Percentiles rank a stretch among this genome's conserved stretches.
Conservation (phyloP, 2,888 invertebrate species). For the Leptinotarsa tumamoca region DNA sequence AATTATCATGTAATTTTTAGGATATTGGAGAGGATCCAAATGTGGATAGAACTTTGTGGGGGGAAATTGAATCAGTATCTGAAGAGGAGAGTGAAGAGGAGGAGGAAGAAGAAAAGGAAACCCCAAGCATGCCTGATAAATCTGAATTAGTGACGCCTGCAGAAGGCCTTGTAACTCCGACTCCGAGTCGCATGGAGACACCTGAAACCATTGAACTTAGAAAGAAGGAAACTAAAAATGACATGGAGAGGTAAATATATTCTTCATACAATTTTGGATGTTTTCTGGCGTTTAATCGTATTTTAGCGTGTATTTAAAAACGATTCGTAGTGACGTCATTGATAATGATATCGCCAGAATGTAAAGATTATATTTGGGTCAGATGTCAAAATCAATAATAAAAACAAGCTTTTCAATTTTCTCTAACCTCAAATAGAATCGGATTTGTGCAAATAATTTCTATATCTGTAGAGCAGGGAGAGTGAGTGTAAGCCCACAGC, state of each 20-base stretch:
- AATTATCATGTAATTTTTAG: constrained; percentile 57
- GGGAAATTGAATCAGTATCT: constrained; percentile 94
- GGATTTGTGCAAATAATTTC: too few relatives aligned
- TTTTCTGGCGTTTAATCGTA: too few relatives aligned
- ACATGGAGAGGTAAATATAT: constrained; percentile 86
- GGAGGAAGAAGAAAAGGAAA: constrained; percentile 76
- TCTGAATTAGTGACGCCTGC: constrained; percentile 93
- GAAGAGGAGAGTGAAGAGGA: constrained; percentile 81
- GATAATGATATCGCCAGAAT: too few relatives aligned
- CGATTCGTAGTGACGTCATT: too few relatives aligned
- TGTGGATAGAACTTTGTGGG: constrained; percentile 95
- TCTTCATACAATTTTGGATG: not conserved
- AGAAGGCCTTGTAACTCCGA: constrained; percentile 94
- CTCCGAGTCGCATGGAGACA: constrained; percentile 97
- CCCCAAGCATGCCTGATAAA: constrained; percentile 73
- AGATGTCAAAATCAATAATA: too few relatives aligned
- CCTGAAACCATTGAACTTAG: constrained; percentile 98
- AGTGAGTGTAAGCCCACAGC: too few relatives aligned
- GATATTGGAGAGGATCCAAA: constrained; percentile 83
- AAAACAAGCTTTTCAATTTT: too few relatives aligned
- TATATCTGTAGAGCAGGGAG: too few relatives aligned
- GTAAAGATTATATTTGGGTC: too few relatives aligned
- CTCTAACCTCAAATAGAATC: too few relatives aligned
- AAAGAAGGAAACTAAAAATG: constrained; percentile 95
- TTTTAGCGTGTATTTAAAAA: too few relatives aligned